A percentile compares a stretch with the other conserved stretches of the same genome.
Evolutionary conservation across 2,888 invertebrate genomes (phyloP).

Genomic region (Acanthosepion lycidas): DNA sequence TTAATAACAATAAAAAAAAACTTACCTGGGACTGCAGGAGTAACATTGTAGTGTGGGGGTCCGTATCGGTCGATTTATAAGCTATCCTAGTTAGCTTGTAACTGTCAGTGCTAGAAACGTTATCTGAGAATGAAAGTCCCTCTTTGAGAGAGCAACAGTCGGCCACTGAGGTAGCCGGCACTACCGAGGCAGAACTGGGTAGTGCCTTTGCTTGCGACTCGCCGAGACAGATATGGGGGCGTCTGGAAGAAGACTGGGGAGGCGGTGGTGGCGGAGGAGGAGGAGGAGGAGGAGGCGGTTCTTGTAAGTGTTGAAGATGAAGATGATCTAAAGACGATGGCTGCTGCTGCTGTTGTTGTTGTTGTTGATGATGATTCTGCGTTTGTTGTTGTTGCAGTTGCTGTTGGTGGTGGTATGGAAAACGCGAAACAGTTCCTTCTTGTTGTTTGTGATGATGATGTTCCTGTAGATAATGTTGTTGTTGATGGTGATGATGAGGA

Average conservation of each 20-base stretch:
- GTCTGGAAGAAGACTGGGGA: background rate
- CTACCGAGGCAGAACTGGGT: slow-evolving; percentile 3
- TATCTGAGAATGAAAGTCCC: slow-evolving; percentile 37
- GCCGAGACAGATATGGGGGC: slow-evolving; percentile 20
- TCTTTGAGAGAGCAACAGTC: slow-evolving; percentile 20
- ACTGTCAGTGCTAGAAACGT: background rate
- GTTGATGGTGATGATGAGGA: background rate
- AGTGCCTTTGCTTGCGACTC: background rate
- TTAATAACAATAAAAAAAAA: background rate
- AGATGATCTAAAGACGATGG: background rate
- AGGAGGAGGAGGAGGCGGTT: background rate
- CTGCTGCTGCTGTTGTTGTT: background rate
- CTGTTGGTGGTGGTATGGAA: background rate
- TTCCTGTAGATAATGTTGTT: background rate
- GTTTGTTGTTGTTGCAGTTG: background rate
- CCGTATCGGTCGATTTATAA: background rate
- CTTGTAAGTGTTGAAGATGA: slow-evolving; percentile 6
- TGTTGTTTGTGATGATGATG: background rate
- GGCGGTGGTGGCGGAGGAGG: background rate
- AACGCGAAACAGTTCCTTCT: background rate
- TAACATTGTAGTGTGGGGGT: slow-evolving; percentile 61
- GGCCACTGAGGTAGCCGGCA: slow-evolving; percentile 3
- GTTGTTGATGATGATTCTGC: background rate
- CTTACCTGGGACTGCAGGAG: slow-evolving; percentile 66
- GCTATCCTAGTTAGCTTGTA: background rate